phyloP scores from a whole-genome alignment of 2,113 vertebrate species.

The Pluvialis apricaria region DNA sequence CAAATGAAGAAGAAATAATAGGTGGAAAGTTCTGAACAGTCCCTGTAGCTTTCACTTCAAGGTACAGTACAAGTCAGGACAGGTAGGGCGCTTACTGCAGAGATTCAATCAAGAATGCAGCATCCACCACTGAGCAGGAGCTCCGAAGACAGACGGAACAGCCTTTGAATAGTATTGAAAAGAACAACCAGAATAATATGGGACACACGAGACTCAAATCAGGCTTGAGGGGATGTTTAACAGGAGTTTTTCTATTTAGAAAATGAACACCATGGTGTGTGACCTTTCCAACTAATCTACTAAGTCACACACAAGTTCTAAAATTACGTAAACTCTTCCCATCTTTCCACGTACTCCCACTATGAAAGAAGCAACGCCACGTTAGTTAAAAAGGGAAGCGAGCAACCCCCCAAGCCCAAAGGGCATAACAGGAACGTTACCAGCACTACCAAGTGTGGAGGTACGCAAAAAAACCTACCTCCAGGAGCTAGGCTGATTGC shows the following conservation, averaged over 20 bases:
- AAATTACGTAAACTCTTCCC: not conserved
- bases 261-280: not conserved
- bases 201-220: not conserved
- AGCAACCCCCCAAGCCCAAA: not conserved
- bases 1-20: not conserved
- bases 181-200: not conserved
- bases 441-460: not conserved
- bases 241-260: not conserved
- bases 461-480: not conserved
- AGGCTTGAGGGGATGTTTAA: not conserved
- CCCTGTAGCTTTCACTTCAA: constrained; percentile 3
- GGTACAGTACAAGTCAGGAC: not conserved
- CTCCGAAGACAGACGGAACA: not conserved
- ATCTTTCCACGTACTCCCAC: not conserved
- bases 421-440: not conserved
- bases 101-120: not conserved
- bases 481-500: not conserved
- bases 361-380: not conserved
- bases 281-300: not conserved
- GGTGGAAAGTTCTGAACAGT: not conserved
- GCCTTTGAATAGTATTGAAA: not conserved
- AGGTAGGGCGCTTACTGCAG: not conserved
- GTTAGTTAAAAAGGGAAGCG: not conserved
- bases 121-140: not conserved
- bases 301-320: not conserved